Base-by-base conservation (phyloP, 2,797 vertebrate genomes). In the Ammospiza maritima region DNA sequence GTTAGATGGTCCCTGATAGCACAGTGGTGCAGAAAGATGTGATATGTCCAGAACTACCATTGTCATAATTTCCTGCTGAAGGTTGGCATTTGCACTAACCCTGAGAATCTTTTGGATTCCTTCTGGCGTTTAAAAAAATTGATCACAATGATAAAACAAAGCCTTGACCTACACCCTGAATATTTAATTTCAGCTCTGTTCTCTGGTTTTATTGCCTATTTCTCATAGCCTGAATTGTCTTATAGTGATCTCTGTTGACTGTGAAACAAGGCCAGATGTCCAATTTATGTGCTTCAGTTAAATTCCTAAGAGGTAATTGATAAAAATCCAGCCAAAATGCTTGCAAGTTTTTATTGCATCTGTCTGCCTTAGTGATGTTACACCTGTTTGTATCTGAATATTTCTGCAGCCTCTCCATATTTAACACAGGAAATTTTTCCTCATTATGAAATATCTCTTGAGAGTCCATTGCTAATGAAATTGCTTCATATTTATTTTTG, bases 401-500 rank as follows among this genome's bases (percentile, higher is more conserved):
- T 76, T 76, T 84, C 45, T 86, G 42, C 79, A 95, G 29, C 56
- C 25, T 81, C 71, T 91, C 56, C 66, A 66, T 86, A 84, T 54
- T 89, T 89, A 96, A 84, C 17, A 76, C 22, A 86, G 90, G 75
- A 89, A 95, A 93, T 96, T 97, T 95, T 61, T 96, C 82, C 94
- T 97, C 88, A 91, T 96, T 96, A 96, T 88, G 78, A 96, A 92
- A 96, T 93, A 44, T 21, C 65, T 91, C 94, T 89, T 66, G 91
- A 96, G 96, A 94, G 91, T 85, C 72, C 89, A 75, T 81, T 96
- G 88, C 85, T 97, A 96, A 97, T 96, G 96, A 92, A 97, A 71
- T 58, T 92, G 53, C 84, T 58, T 73, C 91, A 95, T 96, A 95
- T 96, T 97, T 97, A 92, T 97, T 97, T 98, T 85, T 94, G 82